Conservation (phyloP, 2,113 vertebrate genomes). For the Ceyx margarethae region DNA sequence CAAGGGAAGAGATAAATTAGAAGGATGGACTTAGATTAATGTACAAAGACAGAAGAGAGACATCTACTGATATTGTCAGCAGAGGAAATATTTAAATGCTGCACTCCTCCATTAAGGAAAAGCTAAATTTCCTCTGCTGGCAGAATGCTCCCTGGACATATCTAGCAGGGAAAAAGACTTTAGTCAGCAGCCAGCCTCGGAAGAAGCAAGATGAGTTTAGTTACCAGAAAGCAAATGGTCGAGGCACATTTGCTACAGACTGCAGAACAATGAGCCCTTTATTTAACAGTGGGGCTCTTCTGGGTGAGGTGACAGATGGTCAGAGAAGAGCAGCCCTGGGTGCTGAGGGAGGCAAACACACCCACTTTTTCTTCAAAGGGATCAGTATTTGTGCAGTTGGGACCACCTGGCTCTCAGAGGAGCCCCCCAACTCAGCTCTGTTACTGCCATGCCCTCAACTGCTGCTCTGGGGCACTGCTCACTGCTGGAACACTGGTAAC, state of each 20-base stretch:
- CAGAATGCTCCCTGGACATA: constrained; percentile 19
- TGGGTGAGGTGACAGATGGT: constrained; percentile 8
- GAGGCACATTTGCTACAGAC: constrained; percentile 4
- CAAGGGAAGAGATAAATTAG: constrained; percentile 6
- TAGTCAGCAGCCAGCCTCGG: constrained; percentile 18
- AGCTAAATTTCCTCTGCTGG: constrained; percentile 6
- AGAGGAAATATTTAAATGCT: constrained; percentile 42
- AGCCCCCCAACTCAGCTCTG: not conserved
- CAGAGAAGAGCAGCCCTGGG: not conserved
- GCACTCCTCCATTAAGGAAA: not conserved
- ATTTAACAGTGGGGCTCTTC: not conserved
- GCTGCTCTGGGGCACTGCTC: not conserved
- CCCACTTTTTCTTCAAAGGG: not conserved
- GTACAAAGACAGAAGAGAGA: constrained; percentile 9
- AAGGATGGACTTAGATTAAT: constrained; percentile 15
- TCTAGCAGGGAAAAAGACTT: not conserved
- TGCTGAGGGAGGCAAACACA: not conserved
- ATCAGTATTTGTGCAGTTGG: not conserved
- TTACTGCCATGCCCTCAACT: not conserved
- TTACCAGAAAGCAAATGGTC: not conserved
- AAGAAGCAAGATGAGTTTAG: not conserved
- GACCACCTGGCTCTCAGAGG: not conserved
- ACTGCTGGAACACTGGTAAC: not conserved
- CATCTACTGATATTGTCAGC: constrained; percentile 15
- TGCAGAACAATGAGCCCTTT: not conserved